Evolutionary conservation across 1,140 invertebrate genomes (phyloP), one percentile per base, ranked within the genome.

Genomic region (Drosophila suzukii): DNA sequence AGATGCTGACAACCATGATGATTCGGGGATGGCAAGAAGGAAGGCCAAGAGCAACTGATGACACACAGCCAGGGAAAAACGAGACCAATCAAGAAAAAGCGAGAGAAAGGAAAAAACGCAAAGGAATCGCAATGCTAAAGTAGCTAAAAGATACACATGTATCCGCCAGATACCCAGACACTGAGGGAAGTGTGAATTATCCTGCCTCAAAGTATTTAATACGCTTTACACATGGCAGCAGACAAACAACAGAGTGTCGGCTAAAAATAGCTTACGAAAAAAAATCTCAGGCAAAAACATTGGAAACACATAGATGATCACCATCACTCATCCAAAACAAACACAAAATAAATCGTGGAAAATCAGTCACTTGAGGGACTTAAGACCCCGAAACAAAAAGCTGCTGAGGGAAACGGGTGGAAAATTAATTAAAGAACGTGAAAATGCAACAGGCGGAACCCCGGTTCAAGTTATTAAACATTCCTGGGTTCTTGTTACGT

Each of bases 181-280:
- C 30, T 39, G 32, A 53, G 49, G 38, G 44, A 86, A 73, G 84
- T 88, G 83, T 88, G 83, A 88, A 88, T 89, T 88, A 88, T 88
- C 83, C 84, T 80, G 83, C 84, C 83, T 89, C 72, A 80, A 88
- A 88, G 83, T 88, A 88, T 88, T 88, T 88, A 88, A 88, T 83
- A 76, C 83, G 83, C 75, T 83, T 79, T 74, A 73, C 84, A 81
- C 63, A 83, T 77, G 76, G 46, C 74, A 78, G 67, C 65, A 43
- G 27, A 43, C 15, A 78, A 62, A 62, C 39, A 68, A 43, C 38
- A 17, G 17, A 34, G 8, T 2, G 15, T 53, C 20, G 24, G 59
- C 70, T 63, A 76, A 77, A 80, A 80, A 80, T 84, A 84, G 76
- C 57, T 39, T n/a, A n/a, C n/a, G n/a, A 6, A 32, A 4, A 30